phyloP scores from a whole-genome alignment of 2,888 invertebrate species.

The Drosophila subquinaria region DNA sequence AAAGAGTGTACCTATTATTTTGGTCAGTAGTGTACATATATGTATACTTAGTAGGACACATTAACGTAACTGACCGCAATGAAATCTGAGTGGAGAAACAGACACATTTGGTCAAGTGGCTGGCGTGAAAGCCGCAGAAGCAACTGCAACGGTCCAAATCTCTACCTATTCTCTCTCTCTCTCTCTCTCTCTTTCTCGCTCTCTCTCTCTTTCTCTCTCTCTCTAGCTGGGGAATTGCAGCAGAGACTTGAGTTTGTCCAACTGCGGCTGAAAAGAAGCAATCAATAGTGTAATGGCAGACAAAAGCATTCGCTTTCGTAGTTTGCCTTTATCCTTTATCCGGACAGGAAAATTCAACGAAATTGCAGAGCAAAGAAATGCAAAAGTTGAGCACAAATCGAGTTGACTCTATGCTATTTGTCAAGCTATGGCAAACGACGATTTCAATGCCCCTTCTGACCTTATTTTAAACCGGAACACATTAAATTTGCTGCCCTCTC shows the following conservation, averaged over 20 bases:
- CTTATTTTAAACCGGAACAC: conserved; percentile 4
- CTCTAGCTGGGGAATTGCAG: background rate
- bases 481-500: conserved; percentile 8
- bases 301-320: conserved; percentile 57
- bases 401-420: conserved; percentile 8
- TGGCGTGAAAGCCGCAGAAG: conserved; percentile 59
- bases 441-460: background rate
- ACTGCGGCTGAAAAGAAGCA: conserved; percentile 68
- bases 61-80: conserved; percentile 51
- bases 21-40: background rate
- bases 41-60: background rate
- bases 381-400: conserved; percentile 8
- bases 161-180: background rate
- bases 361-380: conserved; percentile 13
- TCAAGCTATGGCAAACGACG: conserved; percentile 11
- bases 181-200: background rate
- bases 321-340: conserved; percentile 7
- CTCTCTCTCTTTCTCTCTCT: background rate
- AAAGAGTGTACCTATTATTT: no score
- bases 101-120: conserved; percentile 13
- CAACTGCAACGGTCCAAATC: conserved; percentile 44
- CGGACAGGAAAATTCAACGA: conserved; percentile 7
- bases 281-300: conserved; percentile 75
- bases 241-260: conserved; percentile 40
- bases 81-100: conserved; percentile 41